These are phyloP conservation scores for Lamellibrachia luymesi DNA, from an alignment of 1,140 invertebrate genomes.

Conservation along the genomic window DNA sequence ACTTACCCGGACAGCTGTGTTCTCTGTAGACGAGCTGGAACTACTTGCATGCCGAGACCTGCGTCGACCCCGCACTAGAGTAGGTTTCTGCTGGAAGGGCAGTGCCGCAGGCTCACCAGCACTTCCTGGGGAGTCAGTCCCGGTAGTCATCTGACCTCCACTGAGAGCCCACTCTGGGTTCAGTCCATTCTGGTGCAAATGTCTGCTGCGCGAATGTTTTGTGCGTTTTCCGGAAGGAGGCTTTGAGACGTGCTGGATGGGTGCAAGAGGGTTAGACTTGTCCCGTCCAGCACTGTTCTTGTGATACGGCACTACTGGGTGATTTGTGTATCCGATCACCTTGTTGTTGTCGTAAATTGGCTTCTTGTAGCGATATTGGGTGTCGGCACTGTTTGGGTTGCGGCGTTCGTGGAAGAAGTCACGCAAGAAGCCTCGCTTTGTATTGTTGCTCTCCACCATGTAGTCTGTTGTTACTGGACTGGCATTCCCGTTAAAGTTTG, in stretches of 20 bases:
- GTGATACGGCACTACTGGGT: constrained; percentile 6
- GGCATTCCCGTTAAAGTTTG: background rate
- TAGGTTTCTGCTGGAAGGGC: background rate
- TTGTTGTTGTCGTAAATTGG: background rate
- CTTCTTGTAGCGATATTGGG: background rate
- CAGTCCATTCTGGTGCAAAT: background rate
- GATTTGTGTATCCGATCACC: background rate
- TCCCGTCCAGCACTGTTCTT: constrained; percentile 9
- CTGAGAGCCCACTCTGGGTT: background rate
- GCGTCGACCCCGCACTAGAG: background rate
- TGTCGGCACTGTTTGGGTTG: background rate
- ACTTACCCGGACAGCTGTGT: background rate
- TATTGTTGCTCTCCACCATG: background rate
- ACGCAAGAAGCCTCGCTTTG: background rate
- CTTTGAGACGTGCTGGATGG: background rate
- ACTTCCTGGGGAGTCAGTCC: background rate
- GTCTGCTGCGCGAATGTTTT: background rate
- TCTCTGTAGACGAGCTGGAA: background rate
- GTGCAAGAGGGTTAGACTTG: background rate
- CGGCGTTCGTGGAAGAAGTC: constrained; percentile 10
- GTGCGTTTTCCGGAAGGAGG: background rate
- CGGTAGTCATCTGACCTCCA: background rate
- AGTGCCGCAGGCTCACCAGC: background rate
- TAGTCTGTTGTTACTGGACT: background rate
- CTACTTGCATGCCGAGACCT: background rate